Base-by-base conservation (phyloP, 2,888 invertebrate genomes). In the Diploptera punctata region DNA sequence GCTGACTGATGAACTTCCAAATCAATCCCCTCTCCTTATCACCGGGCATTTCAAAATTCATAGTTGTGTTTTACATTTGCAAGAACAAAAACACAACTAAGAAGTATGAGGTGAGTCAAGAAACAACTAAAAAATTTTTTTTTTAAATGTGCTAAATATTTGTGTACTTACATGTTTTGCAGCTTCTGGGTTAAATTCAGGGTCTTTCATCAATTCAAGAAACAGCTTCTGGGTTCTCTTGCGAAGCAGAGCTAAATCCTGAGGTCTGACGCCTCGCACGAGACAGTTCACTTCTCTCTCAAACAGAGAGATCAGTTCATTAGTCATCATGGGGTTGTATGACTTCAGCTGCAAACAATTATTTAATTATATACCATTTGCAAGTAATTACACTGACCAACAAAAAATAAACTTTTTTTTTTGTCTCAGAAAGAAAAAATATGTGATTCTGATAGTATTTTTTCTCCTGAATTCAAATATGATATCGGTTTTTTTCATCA, bases 221-320 rank as follows among this genome's bases (percentile, higher is more conserved):
- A 73, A 73, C 21, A 47, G n/a, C 19, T 67, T 70, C 26, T 90
- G 87, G 47, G 91, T 89, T 77, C 94, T 85, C 77, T 88, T 88
- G 76, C 92, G 86, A 52, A 94, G 82, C 75, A 88, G 88, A 74
- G 88, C 87, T 3, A 93, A 81, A 24, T 65, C 65, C 77, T 90
- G 86, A 60, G 84, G 82, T 61, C 85, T 83, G 70, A 91, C 87
- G 44, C 90, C 88, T 75, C 91, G 84, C 44, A 90, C 87, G 16
- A 92, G 81, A 10, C 94, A 84, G 76, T 90, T 87, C 71, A 91
- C 90, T 80, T 93, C 93, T 79, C 93, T 86, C 78, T 94, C 91
- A 61, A 94, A 84, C 57, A 94, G 83, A 61, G 84, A 82, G 44
- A 88, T 86, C 61, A 93, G 82, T 79, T 90, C 86, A 70, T 87